phyloP scores from a whole-genome alignment of 2,797 vertebrate species.

The Gadopsis bispinosus region DNA sequence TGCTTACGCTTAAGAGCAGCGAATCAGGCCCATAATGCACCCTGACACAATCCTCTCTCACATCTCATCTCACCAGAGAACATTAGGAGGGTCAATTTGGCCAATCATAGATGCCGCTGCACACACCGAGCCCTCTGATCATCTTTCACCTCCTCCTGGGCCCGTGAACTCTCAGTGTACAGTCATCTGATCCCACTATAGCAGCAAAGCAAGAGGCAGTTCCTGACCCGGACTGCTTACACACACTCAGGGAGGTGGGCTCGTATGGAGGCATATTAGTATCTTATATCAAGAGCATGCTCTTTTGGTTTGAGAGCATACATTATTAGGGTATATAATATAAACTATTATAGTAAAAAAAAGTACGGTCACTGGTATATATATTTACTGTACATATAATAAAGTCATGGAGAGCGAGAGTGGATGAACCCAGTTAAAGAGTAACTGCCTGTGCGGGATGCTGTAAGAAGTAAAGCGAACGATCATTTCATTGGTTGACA shows the following conservation, averaged over 20 bases:
- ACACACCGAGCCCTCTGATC: constrained; percentile 67
- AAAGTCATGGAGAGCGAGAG: too few species aligned
- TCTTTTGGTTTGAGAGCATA: too few species aligned
- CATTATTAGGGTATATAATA: too few species aligned
- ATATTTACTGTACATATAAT: too few species aligned
- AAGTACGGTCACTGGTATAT: too few species aligned
- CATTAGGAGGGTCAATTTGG: constrained; percentile 63
- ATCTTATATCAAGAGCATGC: too few species aligned
- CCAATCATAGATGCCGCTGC: constrained; percentile 68
- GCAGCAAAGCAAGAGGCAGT: constrained; percentile 51
- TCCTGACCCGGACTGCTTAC: constrained; percentile 51
- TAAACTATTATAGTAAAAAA: too few species aligned
- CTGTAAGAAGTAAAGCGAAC: too few species aligned
- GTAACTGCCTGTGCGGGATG: too few species aligned
- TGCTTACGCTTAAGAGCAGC: constrained; percentile 26
- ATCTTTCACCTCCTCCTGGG: constrained; percentile 72
- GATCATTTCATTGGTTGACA: too few species aligned
- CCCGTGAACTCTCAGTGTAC: constrained; percentile 72
- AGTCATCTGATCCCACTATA: constrained; percentile 74
- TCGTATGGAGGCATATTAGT: too few species aligned
- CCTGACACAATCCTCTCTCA: constrained; percentile 49
- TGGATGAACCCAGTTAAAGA: too few species aligned
- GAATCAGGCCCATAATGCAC: constrained; percentile 28
- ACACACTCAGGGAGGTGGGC: constrained; percentile 39
- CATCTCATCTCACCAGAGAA: constrained; percentile 57